Conservation (phyloP, 2,113 vertebrate genomes). For the Gambusia affinis region DNA sequence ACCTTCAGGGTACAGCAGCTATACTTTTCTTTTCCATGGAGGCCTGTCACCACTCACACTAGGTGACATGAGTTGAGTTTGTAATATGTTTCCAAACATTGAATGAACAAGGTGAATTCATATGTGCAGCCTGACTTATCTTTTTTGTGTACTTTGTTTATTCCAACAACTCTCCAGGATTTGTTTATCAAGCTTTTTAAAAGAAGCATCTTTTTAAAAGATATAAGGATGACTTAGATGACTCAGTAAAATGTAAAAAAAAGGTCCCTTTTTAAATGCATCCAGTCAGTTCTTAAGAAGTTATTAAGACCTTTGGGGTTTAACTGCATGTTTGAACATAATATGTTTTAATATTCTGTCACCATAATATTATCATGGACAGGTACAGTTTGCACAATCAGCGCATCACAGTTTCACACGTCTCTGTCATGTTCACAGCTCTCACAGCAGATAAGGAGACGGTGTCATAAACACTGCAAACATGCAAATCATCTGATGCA, state of each 20-base stretch:
- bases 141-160: neutral
- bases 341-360: neutral
- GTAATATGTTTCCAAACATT: slow-evolving; percentile 3
- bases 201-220: neutral
- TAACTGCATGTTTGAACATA: neutral
- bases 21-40: slow-evolving; percentile 12
- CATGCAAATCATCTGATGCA: slow-evolving; percentile 1
- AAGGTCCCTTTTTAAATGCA: neutral
- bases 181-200: neutral
- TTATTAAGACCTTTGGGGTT: neutral
- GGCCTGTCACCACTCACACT: neutral
- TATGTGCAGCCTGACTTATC: neutral
- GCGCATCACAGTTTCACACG: neutral
- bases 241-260: neutral
- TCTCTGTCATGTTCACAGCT: slow-evolving; percentile 5
- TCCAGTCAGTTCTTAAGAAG: neutral
- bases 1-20: slow-evolving; percentile 20
- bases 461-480: neutral
- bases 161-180: neutral
- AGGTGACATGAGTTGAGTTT: slow-evolving; percentile 13
- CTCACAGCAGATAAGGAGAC: neutral
- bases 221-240: neutral
- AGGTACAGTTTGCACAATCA: neutral
- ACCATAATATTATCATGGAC: neutral
- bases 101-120: neutral